These are phyloP conservation scores for Drosophila kikkawai DNA, from an alignment of 1,140 invertebrate species.

Conservation along the genomic window DNA sequence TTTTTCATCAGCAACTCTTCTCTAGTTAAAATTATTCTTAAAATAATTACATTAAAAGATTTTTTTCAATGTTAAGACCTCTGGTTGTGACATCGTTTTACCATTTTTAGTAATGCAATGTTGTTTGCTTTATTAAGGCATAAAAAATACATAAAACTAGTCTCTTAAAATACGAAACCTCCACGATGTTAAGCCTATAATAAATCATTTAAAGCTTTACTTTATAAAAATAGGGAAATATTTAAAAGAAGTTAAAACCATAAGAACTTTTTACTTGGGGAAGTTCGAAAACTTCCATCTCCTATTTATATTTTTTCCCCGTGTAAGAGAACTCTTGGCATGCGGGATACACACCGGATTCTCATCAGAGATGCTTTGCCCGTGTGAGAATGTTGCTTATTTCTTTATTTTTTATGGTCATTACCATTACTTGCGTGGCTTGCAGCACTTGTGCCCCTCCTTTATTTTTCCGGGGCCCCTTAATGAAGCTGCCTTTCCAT, in stretches of 20 bases:
- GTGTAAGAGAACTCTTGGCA: constrained; percentile 42
- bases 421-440: constrained; percentile 63
- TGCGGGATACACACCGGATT: constrained; percentile 69
- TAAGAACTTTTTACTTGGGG: too few species aligned
- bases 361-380: constrained; percentile 61
- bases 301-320: background rate
- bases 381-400: constrained; percentile 62
- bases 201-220: background rate
- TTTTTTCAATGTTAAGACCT: background rate
- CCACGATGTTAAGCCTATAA: too few species aligned
- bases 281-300: background rate
- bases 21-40: background rate
- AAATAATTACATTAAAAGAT: background rate
- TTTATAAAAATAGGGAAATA: too few species aligned
- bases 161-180: background rate
- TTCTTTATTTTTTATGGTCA: constrained; percentile 63
- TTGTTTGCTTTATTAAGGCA: background rate
- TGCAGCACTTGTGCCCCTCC: constrained; percentile 17
- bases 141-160: background rate
- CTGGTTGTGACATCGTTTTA: background rate
- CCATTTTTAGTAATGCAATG: background rate
- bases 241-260: background rate
- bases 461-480: constrained; percentile 10
- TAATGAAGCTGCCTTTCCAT: constrained; percentile 67
- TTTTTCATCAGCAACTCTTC: background rate